Conservation (phyloP, 2,888 invertebrate species). For the Diarsia dahlii region DNA sequence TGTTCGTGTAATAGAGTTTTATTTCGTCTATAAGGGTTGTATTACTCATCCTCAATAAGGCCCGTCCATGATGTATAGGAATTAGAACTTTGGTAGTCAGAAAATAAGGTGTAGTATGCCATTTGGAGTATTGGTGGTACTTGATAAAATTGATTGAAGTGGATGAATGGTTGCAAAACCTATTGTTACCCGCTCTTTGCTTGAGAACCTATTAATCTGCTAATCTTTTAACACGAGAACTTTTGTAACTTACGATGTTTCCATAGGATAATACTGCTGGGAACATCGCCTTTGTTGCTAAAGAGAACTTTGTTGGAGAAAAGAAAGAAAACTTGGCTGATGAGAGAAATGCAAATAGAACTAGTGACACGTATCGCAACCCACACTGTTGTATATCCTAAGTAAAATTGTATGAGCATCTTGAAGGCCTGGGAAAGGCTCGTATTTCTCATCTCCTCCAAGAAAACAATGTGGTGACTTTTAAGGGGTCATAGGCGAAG, state of each 20-base stretch:
- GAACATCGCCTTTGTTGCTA: slow-evolving; percentile 3
- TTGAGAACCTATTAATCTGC: slow-evolving; percentile 45
- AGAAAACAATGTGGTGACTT: background rate
- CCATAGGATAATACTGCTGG: slow-evolving; percentile 2
- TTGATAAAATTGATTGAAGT: slow-evolving; percentile 58
- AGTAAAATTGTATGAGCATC: background rate
- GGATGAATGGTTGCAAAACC: slow-evolving; percentile 57
- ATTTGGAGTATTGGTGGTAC: slow-evolving; percentile 18
- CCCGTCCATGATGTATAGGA: slow-evolving; percentile 8
- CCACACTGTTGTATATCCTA: background rate
- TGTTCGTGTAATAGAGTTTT: slow-evolving; percentile 24
- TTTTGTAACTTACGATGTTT: slow-evolving; percentile 18
- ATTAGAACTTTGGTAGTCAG: slow-evolving; percentile 8
- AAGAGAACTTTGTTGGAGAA: background rate
- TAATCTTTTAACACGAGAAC: slow-evolving; percentile 30
- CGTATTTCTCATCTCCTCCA: background rate
- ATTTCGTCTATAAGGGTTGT: slow-evolving; percentile 16
- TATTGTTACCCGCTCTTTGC: slow-evolving; percentile 50
- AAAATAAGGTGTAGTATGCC: slow-evolving; percentile 7
- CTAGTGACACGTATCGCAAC: background rate
- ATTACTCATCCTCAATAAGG: slow-evolving; percentile 41
- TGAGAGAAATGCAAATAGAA: slow-evolving; percentile 20
- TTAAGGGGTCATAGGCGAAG: too few species aligned
- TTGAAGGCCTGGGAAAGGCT: background rate
- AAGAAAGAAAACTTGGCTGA: slow-evolving; percentile 10